Percentiles rank a stretch among this genome's conserved stretches.
Conservation (phyloP, 1,140 invertebrate species). For the Saccostrea glomerata region DNA sequence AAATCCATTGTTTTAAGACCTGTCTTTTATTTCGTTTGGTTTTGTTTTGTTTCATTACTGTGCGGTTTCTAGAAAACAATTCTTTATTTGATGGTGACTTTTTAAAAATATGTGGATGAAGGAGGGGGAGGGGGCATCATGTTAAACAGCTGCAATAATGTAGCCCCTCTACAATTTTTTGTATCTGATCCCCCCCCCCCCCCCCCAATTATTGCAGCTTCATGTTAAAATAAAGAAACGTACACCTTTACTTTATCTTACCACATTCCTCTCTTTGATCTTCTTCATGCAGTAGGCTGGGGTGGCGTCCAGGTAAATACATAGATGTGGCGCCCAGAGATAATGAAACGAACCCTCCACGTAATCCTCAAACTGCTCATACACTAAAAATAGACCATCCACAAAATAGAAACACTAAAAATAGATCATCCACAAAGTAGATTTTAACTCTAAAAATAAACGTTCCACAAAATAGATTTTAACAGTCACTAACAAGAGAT, state of each 20-base stretch:
- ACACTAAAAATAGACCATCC: neutral
- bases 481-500: no score
- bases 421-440: no score
- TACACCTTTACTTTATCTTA: neutral
- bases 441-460: no score
- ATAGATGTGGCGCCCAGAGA: neutral
- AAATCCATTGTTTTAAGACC: no score
- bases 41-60: no score
- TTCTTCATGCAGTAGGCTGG: neutral
- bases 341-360: neutral
- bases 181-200: neutral
- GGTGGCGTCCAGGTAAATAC: constrained; percentile 21
- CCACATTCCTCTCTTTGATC: constrained; percentile 23
- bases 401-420: neutral
- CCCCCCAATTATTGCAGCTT: no score
- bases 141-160: neutral
- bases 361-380: neutral
- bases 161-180: no score
- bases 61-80: neutral
- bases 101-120: no score
- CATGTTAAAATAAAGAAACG: no score
- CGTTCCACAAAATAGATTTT: no score
- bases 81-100: no score
- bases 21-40: no score
- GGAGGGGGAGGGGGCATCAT: neutral